These are phyloP conservation scores for Eutrigla gurnardus DNA, from an alignment of 2,797 vertebrate species.

Conservation along the genomic window DNA sequence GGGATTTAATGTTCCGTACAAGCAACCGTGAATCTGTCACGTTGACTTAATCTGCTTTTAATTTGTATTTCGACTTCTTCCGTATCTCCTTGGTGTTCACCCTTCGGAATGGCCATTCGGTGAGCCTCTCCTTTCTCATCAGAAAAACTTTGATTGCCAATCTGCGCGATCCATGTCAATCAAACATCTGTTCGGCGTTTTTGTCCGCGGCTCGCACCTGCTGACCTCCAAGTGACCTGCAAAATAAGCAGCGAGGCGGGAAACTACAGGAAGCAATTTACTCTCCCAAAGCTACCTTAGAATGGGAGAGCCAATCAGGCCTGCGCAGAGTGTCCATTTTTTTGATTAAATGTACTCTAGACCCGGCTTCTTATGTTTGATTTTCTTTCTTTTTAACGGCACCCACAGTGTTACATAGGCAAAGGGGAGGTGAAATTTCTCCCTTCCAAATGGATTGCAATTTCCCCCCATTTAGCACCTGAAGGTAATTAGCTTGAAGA, in stretches of 20 bases:
- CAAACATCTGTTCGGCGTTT: slow-evolving; percentile 86
- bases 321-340: slow-evolving; percentile 66
- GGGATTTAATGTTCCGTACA: slow-evolving; percentile 73
- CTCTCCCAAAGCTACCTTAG: slow-evolving; percentile 77
- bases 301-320: slow-evolving; percentile 69
- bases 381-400: slow-evolving; percentile 87
- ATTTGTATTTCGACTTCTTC: slow-evolving; percentile 79
- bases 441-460: slow-evolving; percentile 99
- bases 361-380: slow-evolving; percentile 75
- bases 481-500: slow-evolving; percentile 99
- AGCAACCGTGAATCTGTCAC: slow-evolving; percentile 57
- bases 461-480: slow-evolving; percentile 99
- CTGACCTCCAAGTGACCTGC: slow-evolving; percentile 88
- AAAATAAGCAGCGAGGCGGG: slow-evolving; percentile 80
- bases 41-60: slow-evolving; percentile 71
- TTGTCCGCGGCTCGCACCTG: slow-evolving; percentile 85
- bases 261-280: slow-evolving; percentile 79
- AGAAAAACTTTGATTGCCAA: slow-evolving; percentile 85
- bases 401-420: slow-evolving; percentile 94
- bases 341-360: slow-evolving; percentile 75
- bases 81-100: slow-evolving; percentile 75
- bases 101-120: slow-evolving; percentile 76
- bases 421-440: slow-evolving; percentile 96
- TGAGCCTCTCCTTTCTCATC: slow-evolving; percentile 80
- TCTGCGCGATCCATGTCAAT: slow-evolving; percentile 88